Evolutionary conservation across 1,140 invertebrate species (phyloP), one percentile per base, ranked within the genome.

Genomic region (Acromyrmex heyeri): DNA sequence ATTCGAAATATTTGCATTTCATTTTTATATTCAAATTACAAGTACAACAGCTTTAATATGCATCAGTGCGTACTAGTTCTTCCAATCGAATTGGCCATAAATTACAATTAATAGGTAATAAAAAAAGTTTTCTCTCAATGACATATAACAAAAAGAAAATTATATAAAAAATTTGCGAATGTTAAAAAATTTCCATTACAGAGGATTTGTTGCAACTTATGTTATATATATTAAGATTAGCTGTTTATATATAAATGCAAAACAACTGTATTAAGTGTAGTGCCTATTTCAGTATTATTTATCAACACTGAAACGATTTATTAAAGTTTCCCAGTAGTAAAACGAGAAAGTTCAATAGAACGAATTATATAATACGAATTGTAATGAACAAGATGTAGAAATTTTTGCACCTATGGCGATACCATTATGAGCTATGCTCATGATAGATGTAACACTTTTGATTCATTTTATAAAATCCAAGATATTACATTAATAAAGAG

Each of bases 51-150:
- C 30, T 30, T 30, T 30, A 30, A 30, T 30, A 30, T 30, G 30
- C 30, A 30, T 4, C 30, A 30, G 30, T 30, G 30, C 30, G 30
- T 4, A 30, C 30, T 30, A 30, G 3, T 30, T 30, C 30, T 30
- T 30, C 30, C 27, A 27, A 27, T 27, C 30, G 30, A 30, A 30
- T 30, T 30, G 3, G 30, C 3, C 30, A 30, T 30, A 30, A 79
- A 27, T 48, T 67, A 79, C 72, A 82, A 21, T 72, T 72, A 81
- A 73, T 82, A 61, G 61, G 38, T 73, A 61, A 82, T 81, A 21
- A 65, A 81, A 81, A 72, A 44, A 44, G 30, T 24, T 38, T 16
- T 59, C 16, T 57, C 50, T 57, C 16, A 61, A 75, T 50, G 14
- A 72, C 4, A 82, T 30, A 30, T 50, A 61, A 48, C 3, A 75